Evolutionary conservation across 2,888 invertebrate genomes (phyloP), one percentile per base, ranked within the genome.

Genomic region (Hemaris fuciformis): DNA sequence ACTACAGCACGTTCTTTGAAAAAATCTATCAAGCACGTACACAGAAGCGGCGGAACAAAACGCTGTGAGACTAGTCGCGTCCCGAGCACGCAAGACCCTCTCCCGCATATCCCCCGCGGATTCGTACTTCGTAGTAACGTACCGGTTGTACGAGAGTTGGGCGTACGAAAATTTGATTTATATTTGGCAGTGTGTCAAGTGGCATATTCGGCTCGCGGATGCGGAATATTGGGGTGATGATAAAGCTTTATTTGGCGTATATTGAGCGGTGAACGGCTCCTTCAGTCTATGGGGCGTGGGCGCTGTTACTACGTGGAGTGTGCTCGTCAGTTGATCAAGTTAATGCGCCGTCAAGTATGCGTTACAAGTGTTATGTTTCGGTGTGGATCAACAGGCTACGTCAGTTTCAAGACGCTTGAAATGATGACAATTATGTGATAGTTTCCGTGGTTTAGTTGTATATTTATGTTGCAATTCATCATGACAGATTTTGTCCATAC

Each of bases 171-270:
- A 89, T 86, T 83, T 85, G 88, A 89, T 89, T 88, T 89, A 89
- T 88, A 81, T 80, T 77, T 85, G 87, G 87, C 88, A 82, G 76
- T 84, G 81, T 82, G 84, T 87, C 87, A 87, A 88, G 84, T 80
- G 79, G 79, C 81, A 80, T 85, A 85, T 85, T 85, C 81, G 77
- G 76, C 72, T 77, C 76, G 77, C 77, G 80, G 82, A 84, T 79
- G 78, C 75, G 81, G 81, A 81, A 83, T 86, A 86, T 87, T 80
- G 81, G 77, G 75, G 75, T 70, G 73, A 81, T 83, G 84, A 86
- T 86, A 83, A 85, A 83, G 84, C 84, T 82, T 83, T 85, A 87
- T 85, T 83, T 82, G 85, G 77, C 76, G 76, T 83, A 80, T 81
- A 87, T 85, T 83, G 86, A 85, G 84, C 80, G 73, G 67, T n/a